phyloP scores from a whole-genome alignment of 2,888 invertebrate genomes.

The Perizoma flavofasciatum region DNA sequence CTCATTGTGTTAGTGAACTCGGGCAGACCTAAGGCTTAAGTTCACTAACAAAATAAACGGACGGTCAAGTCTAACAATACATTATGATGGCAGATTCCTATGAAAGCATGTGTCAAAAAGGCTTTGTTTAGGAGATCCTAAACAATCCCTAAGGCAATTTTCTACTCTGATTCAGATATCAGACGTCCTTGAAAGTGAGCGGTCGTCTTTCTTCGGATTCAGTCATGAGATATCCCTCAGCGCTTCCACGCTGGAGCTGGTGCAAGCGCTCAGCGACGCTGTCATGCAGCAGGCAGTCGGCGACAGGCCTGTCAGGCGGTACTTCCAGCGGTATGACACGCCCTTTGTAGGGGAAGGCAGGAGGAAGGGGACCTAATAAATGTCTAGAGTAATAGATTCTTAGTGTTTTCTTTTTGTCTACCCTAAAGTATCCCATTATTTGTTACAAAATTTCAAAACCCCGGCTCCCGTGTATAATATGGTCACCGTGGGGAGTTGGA shows the following conservation, averaged over 20 bases:
- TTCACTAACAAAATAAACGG: too few relatives aligned
- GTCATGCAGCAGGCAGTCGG: conserved; percentile 50
- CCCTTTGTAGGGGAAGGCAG: conserved; percentile 50
- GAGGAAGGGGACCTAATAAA: conserved; percentile 13
- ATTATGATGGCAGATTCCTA: too few relatives aligned
- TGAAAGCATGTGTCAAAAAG: too few relatives aligned
- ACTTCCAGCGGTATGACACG: conserved; percentile 64
- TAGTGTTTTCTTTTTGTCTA: neutral
- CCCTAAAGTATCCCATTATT: too few relatives aligned
- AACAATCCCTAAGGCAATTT: neutral
- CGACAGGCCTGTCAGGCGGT: conserved; percentile 62
- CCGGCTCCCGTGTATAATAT: too few relatives aligned
- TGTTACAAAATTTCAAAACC: too few relatives aligned
- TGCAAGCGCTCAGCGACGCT: conserved; percentile 52
- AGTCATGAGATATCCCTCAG: conserved; percentile 55
- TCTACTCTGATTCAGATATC: conserved; percentile 43
- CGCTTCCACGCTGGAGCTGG: conserved; percentile 52
- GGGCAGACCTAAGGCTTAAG: too few relatives aligned
- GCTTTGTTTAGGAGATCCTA: too few relatives aligned
- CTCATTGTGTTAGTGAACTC: too few relatives aligned
- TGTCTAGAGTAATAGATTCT: neutral
- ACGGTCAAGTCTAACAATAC: too few relatives aligned
- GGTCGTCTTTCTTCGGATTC: conserved; percentile 63
- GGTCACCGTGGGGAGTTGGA: too few relatives aligned
- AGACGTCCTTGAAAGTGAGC: conserved; percentile 58